Evolutionary conservation across 2,797 vertebrate genomes (phyloP).

Genomic region (Dryobates pubescens): DNA sequence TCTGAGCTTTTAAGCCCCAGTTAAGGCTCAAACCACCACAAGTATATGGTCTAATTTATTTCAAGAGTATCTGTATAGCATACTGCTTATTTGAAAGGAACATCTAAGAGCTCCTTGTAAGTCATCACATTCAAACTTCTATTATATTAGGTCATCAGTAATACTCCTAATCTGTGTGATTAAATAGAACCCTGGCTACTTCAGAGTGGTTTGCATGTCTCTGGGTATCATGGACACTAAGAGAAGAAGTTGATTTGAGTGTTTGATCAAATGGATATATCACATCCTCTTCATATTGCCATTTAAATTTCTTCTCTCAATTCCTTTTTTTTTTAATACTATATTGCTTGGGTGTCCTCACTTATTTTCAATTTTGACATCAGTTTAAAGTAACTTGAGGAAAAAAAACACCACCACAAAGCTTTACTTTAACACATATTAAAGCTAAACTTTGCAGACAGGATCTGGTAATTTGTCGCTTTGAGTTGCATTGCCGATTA

Average conservation of each 20-base stretch:
- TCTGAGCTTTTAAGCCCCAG: no score
- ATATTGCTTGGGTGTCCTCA: neutral
- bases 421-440: neutral
- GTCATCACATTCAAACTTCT: neutral
- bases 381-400: neutral
- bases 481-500: neutral
- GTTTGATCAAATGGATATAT: neutral
- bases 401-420: neutral
- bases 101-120: neutral
- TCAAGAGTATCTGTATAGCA: neutral
- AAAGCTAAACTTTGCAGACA: neutral
- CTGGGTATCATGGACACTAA: neutral
- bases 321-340: neutral
- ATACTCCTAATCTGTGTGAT: neutral
- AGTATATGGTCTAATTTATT: neutral
- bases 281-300: neutral
- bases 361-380: neutral
- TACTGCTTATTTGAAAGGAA: neutral
- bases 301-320: neutral
- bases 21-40: no score
- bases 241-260: neutral
- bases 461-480: neutral
- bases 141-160: neutral
- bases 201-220: neutral
- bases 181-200: neutral